Evolutionary conservation across 2,113 vertebrate genomes (phyloP).

Genomic region (Australoheros scitulus): DNA sequence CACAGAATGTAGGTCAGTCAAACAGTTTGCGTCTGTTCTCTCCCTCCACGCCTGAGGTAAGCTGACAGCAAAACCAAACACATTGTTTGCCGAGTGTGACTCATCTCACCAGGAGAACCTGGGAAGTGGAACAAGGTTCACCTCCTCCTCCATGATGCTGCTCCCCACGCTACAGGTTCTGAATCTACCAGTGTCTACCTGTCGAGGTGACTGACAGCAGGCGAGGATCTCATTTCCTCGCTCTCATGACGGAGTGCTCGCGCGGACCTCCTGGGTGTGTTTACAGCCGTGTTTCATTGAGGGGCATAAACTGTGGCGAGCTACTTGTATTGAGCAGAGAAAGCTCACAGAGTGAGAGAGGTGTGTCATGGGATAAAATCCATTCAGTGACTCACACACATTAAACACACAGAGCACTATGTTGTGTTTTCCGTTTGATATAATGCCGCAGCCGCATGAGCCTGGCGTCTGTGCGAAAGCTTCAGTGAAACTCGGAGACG

Average conservation of each 20-base stretch:
- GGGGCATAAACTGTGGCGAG: constrained; percentile 20
- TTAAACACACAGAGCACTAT: not conserved
- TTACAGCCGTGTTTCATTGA: constrained; percentile 25
- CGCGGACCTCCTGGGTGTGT: constrained; percentile 28
- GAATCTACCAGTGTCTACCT: not conserved
- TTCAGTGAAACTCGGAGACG: not conserved
- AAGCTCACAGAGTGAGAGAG: not conserved
- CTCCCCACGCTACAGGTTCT: not conserved
- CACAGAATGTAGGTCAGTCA: constrained; percentile 73
- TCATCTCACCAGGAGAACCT: constrained; percentile 67
- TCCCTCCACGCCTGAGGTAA: constrained; percentile 55
- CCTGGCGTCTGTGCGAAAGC: not conserved
- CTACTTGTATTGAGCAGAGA: constrained; percentile 8
- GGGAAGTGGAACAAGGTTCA: constrained; percentile 43
- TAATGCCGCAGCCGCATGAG: not conserved
- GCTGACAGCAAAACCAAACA: constrained; percentile 68
- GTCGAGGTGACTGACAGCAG: constrained; percentile 11
- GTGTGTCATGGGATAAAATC: constrained; percentile 5
- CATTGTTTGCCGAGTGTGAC: constrained; percentile 66
- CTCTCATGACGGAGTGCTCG: constrained; percentile 6
- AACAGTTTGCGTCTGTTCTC: constrained; percentile 69
- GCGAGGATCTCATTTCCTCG: constrained; percentile 32
- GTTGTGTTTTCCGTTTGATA: not conserved
- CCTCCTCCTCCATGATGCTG: constrained; percentile 10
- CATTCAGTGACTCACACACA: not conserved